Evolutionary conservation across 2,113 vertebrate genomes (phyloP).

Genomic region (Pachypanchax playfairii): DNA sequence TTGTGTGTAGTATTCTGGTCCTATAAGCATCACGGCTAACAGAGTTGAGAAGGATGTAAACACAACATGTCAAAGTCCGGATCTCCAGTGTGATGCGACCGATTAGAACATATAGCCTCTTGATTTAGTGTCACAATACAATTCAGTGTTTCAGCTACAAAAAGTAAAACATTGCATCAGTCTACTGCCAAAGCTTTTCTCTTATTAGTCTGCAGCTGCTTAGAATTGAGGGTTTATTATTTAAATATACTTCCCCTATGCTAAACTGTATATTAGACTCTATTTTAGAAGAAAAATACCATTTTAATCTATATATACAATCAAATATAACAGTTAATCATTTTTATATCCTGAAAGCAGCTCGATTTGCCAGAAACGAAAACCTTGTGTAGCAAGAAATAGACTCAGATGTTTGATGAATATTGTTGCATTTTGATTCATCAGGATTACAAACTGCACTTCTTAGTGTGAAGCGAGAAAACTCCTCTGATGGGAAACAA

Average conservation of each 20-base stretch:
- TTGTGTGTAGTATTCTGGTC: conserved; percentile 34
- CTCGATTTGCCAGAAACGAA: neutral
- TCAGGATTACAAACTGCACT: too few relatives aligned
- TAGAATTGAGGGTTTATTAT: neutral
- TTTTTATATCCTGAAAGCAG: neutral
- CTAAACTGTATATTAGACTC: neutral
- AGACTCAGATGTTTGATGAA: too few relatives aligned
- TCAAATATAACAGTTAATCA: too few relatives aligned
- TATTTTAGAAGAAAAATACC: too few relatives aligned
- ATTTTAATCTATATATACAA: too few relatives aligned
- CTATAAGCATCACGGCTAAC: conserved; percentile 48
- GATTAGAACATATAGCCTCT: conserved; percentile 42
- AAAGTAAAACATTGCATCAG: conserved; percentile 10
- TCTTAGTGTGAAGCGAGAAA: too few relatives aligned
- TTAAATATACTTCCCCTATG: neutral
- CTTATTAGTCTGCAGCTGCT: neutral
- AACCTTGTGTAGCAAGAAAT: too few relatives aligned
- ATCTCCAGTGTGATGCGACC: conserved; percentile 37
- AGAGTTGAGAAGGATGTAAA: conserved; percentile 36
- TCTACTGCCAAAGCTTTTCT: neutral
- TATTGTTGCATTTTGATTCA: too few relatives aligned
- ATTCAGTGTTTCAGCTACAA: conserved; percentile 7
- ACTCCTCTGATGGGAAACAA: too few relatives aligned
- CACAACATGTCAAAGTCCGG: conserved; percentile 44
- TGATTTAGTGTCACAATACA: conserved; percentile 41